Base-by-base conservation (phyloP, 2,797 vertebrate species). In the Micropoecilia bifurca region DNA sequence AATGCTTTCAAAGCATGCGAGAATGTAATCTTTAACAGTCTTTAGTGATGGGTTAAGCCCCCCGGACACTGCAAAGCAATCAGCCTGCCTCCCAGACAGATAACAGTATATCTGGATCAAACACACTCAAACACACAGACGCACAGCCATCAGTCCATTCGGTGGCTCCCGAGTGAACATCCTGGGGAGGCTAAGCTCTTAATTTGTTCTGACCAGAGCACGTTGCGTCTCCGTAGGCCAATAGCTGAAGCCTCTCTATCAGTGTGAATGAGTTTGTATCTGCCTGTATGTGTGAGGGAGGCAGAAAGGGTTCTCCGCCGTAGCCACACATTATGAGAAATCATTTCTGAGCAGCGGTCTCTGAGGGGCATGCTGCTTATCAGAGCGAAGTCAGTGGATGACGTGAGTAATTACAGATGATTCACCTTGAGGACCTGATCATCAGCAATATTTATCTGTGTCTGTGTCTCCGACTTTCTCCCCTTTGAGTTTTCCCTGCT, bases 351-450 rank as follows among this genome's bases (percentile, higher is more conserved):
- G 95, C 94, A 94, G 95, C 96, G 92, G 96, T 96, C 95, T 95
- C 94, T 95, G 95, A 96, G 96, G 68, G 96, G 96, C 96, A 94
- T 96, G 96, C 96, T 96, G 95, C 97, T 97, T 95, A 96, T 96
- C 95, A 94, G 95, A 96, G 89, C 96, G 96, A 97, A 97, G 96
- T 97, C 97, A 96, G 95, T 79, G 96, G 96, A 94, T 94, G 96
- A 97, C 96, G 96, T 96, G 96, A 98, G 97, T 98, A 98, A 99
- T 98, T 98, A 97, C 95, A 96, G 95, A 97, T 97, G 96, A 98
- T 98, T 98, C 97, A 97, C 96, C 96, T 98, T 97, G 97, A 98
- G 96, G 96, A 94, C 96, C 95, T 92, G 95, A 94, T 96, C 93
- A 94, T 91, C 89, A 93, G 88, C 88, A 90, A 83, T 90, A 87